phyloP scores from a whole-genome alignment of 2,797 vertebrate genomes.

The Anisognathus igniventris region DNA sequence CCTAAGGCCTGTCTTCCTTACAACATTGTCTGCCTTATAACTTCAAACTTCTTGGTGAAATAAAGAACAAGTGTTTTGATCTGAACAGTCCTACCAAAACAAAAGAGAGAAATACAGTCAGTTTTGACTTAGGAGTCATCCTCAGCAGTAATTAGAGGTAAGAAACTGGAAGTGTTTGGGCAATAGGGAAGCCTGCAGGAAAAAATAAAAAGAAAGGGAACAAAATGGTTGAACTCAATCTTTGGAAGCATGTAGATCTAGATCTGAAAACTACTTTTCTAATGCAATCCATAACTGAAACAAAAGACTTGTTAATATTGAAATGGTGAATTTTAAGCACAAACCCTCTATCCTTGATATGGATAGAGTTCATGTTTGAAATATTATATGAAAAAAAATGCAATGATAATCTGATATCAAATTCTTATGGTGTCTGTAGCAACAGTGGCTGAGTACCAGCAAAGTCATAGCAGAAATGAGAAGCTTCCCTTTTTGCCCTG shows the following conservation, averaged over 20 bases:
- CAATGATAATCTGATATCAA: not conserved
- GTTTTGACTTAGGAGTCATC: not conserved
- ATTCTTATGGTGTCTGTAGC: not conserved
- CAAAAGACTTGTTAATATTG: not conserved
- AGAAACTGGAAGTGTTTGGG: not conserved
- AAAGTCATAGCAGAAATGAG: not conserved
- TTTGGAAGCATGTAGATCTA: not conserved
- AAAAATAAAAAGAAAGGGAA: not conserved
- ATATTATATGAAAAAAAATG: not conserved
- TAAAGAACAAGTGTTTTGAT: not conserved
- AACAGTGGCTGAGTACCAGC: not conserved
- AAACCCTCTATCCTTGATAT: not conserved
- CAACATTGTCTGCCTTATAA: not conserved
- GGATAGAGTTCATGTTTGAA: not conserved
- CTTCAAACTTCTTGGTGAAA: not conserved
- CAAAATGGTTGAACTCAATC: accelerated
- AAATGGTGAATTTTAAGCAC: not conserved
- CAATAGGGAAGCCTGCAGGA: not conserved
- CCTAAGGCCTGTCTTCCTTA: not conserved
- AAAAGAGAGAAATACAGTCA: not conserved
- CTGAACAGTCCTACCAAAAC: not conserved
- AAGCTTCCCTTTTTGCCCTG: not conserved
- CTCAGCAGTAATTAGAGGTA: not conserved
- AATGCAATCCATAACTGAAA: not conserved
- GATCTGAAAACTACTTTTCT: not conserved